phyloP scores from a whole-genome alignment of 2,113 vertebrate genomes.

The Leptodactylus fuscus region DNA sequence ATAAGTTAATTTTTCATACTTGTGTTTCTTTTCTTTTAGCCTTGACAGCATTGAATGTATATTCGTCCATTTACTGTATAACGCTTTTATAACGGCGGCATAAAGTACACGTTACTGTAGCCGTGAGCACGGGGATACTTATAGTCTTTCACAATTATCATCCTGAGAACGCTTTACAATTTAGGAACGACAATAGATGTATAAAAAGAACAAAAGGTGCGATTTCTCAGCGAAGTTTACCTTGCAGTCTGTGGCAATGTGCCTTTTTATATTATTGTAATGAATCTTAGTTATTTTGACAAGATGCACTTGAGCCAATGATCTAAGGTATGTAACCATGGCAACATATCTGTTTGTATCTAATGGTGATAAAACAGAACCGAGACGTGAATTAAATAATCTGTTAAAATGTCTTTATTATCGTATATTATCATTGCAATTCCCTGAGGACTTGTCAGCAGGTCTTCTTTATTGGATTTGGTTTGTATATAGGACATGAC shows the following conservation, averaged over 20 bases:
- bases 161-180: not conserved
- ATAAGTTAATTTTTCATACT: too few species aligned
- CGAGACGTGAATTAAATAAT: not conserved
- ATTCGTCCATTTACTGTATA: not conserved
- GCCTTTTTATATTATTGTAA: constrained; percentile 21
- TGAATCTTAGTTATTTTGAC: constrained; percentile 18
- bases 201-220: not conserved
- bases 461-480: not conserved
- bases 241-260: not conserved
- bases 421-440: not conserved
- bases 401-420: not conserved
- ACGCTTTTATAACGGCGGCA: not conserved
- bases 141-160: not conserved
- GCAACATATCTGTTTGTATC: constrained; percentile 20
- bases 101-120: not conserved
- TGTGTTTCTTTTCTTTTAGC: too few species aligned
- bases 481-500: not conserved
- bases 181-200: not conserved
- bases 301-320: not conserved
- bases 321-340: constrained; percentile 17
- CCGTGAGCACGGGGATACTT: not conserved
- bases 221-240: not conserved
- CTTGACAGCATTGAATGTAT: not conserved
- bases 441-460: not conserved
- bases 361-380: not conserved